Conservation (phyloP, 2,888 invertebrate species). For the Ischnura elegans region DNA sequence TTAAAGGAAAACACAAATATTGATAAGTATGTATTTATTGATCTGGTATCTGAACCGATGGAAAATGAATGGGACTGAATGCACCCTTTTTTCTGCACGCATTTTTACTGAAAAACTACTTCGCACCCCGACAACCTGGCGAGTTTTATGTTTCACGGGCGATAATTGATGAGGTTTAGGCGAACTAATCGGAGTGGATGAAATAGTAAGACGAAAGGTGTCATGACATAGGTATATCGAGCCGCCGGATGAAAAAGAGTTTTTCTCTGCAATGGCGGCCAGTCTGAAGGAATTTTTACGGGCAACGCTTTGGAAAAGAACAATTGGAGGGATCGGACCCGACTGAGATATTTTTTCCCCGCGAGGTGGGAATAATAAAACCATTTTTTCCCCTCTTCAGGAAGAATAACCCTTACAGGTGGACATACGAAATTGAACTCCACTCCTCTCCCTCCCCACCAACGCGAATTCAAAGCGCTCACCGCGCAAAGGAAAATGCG, state of each 20-base stretch:
- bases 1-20: too few relatives aligned
- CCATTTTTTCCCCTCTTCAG: slow-evolving; percentile 13
- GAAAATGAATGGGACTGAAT: too few relatives aligned
- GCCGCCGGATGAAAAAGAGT: too few relatives aligned
- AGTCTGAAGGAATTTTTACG: slow-evolving; percentile 27
- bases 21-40: too few relatives aligned
- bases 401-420: slow-evolving; percentile 47
- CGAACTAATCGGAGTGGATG: neutral
- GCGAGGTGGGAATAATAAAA: slow-evolving; percentile 14
- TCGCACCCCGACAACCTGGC: neutral
- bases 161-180: slow-evolving; percentile 41
- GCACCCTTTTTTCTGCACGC: too few relatives aligned
- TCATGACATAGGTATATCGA: neutral
- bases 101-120: neutral
- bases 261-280: neutral
- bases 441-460: neutral
- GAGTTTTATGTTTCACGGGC: neutral
- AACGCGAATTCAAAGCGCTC: neutral
- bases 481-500: neutral
- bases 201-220: neutral
- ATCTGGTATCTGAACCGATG: too few relatives aligned
- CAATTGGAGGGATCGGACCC: slow-evolving; percentile 23
- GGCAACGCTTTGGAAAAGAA: slow-evolving; percentile 15
- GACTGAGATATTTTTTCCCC: slow-evolving; percentile 12
- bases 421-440: slow-evolving; percentile 63